A percentile compares a stretch with the other conserved stretches of the same genome.
Conservation (phyloP, 2,797 vertebrate species). For the Eulemur mongoz region DNA sequence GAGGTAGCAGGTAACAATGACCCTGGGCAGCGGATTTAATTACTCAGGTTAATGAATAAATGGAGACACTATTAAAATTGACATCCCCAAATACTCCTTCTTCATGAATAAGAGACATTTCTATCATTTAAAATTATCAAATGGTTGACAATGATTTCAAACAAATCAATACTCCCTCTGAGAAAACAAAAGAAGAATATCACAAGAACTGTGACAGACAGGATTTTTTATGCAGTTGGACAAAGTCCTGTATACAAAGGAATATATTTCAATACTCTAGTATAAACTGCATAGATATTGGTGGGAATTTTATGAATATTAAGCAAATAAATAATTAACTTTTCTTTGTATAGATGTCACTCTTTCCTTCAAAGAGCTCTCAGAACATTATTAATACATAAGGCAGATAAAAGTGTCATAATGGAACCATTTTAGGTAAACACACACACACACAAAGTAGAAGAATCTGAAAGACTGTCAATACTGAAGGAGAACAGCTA, state of each 20-base stretch:
- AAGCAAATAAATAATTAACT: constrained; percentile 32
- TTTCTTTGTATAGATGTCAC: background rate
- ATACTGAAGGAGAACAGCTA: background rate
- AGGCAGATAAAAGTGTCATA: background rate
- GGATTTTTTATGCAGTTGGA: background rate
- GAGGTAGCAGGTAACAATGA: background rate
- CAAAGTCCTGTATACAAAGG: background rate
- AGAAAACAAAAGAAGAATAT: background rate
- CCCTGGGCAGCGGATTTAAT: background rate
- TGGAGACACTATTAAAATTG: background rate
- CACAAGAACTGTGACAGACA: background rate
- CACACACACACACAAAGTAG: background rate
- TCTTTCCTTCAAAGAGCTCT: constrained; percentile 27
- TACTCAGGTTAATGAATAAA: background rate
- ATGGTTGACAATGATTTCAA: background rate
- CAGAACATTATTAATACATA: constrained; percentile 39
- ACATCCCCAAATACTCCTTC: background rate
- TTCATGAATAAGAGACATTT: background rate
- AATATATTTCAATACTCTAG: background rate
- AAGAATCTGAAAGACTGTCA: background rate
- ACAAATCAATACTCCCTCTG: background rate
- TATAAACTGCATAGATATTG: background rate
- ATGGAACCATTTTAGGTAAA: background rate
- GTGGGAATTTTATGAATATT: background rate
- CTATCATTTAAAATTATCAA: background rate